These are phyloP conservation scores for Dendrophyllia cribrosa DNA, from an alignment of 64 coral and sea anemone species.

Conservation along the genomic window DNA sequence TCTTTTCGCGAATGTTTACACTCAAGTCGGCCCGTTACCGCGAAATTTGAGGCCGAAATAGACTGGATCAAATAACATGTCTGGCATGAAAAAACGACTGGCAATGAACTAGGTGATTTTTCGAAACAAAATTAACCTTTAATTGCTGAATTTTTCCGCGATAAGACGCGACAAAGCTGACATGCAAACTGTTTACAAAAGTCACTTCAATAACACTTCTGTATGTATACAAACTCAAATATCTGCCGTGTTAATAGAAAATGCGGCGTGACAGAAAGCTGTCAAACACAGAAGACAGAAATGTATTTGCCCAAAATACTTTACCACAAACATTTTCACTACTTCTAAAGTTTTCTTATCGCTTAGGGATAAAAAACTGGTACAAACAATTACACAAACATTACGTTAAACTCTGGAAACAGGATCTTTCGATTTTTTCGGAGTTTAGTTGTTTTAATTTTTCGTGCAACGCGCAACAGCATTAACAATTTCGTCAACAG, in stretches of 20 bases:
- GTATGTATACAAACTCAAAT: background rate
- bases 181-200: conserved; percentile 20
- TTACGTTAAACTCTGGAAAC: background rate
- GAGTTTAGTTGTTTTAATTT: background rate
- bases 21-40: background rate
- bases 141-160: background rate
- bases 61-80: background rate
- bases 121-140: background rate
- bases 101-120: too few relatives aligned
- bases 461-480: too few relatives aligned
- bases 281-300: background rate
- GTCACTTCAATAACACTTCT: background rate
- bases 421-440: background rate
- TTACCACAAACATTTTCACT: background rate
- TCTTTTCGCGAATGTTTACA: conserved; percentile 30
- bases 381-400: background rate
- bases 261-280: background rate
- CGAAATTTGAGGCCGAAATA: background rate
- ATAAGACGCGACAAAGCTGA: background rate
- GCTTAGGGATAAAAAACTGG: background rate
- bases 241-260: background rate
- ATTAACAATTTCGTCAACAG: too few relatives aligned
- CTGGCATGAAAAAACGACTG: background rate
- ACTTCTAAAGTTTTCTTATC: background rate
- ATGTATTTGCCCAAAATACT: background rate